These are phyloP conservation scores for Ciconia maguari DNA, from an alignment of 2,113 vertebrate species.

Conservation along the genomic window DNA sequence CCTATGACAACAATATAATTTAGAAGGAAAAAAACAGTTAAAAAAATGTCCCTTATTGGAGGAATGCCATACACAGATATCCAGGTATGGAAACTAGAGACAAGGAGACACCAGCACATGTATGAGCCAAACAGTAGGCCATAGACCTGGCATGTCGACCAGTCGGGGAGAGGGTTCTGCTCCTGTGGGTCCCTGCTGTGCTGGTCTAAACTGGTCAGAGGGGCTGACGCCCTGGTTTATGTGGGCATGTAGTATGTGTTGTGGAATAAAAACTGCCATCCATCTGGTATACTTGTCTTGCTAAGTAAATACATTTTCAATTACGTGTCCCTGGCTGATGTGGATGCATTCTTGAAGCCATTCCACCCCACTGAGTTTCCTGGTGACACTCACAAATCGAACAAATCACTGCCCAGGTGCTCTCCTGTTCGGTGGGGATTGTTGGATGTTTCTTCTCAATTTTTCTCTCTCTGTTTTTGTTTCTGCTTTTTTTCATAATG, in stretches of 20 bases:
- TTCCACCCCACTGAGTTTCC: neutral
- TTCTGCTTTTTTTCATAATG: neutral
- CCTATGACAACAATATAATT: neutral
- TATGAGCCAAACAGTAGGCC: neutral
- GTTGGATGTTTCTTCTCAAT: neutral
- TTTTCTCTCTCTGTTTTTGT: neutral
- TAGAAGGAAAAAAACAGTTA: neutral
- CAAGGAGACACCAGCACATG: neutral
- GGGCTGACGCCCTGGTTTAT: neutral
- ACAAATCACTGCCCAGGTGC: neutral
- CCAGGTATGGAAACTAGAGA: neutral
- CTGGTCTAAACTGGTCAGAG: neutral
- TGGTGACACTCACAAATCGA: neutral
- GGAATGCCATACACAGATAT: neutral
- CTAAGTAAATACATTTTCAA: neutral
- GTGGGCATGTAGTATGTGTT: neutral
- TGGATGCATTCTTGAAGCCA: neutral
- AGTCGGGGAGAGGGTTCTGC: neutral
- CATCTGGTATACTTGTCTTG: neutral
- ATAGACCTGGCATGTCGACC: neutral
- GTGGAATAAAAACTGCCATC: neutral
- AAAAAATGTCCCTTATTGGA: neutral
- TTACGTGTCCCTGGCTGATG: neutral
- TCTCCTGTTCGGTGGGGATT: neutral
- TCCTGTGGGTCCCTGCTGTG: neutral